A percentile compares a stretch with the other conserved stretches of the same genome.
phyloP scores from a whole-genome alignment of 2,797 vertebrate species.

The Otus scops region DNA sequence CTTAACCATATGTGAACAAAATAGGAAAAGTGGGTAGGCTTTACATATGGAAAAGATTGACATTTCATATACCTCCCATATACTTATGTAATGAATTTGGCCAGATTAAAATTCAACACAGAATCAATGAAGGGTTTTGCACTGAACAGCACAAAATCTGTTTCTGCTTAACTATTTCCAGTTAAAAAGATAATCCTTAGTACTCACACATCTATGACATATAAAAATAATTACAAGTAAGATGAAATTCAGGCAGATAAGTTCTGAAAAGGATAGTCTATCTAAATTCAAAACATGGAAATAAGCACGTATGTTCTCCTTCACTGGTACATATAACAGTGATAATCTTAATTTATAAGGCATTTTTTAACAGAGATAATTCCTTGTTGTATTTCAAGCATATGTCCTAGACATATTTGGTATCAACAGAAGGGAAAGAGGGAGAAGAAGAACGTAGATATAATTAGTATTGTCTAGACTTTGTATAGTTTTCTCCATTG shows the following conservation, averaged over 20 bases:
- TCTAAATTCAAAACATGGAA: background rate
- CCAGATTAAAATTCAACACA: constrained; percentile 7
- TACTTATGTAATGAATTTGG: background rate
- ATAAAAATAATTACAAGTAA: background rate
- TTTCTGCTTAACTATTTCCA: constrained; percentile 8
- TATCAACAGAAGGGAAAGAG: background rate
- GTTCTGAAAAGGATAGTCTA: background rate
- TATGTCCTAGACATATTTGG: background rate
- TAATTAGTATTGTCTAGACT: background rate
- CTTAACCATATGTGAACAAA: constrained; percentile 2
- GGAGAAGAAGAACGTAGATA: background rate
- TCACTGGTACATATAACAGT: background rate
- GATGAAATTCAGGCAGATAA: background rate
- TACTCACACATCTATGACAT: background rate
- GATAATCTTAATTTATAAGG: background rate
- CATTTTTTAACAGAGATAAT: background rate
- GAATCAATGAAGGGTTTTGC: background rate
- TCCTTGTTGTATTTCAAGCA: background rate
- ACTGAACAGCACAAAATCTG: background rate
- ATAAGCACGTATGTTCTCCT: background rate
- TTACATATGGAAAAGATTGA: background rate
- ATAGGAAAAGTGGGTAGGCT: background rate
- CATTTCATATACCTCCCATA: background rate
- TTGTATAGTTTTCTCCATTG: background rate
- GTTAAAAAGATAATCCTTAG: constrained; percentile 12